Base-by-base conservation (phyloP, 2,113 vertebrate species). In the Rhynchopsitta pachyrhyncha region DNA sequence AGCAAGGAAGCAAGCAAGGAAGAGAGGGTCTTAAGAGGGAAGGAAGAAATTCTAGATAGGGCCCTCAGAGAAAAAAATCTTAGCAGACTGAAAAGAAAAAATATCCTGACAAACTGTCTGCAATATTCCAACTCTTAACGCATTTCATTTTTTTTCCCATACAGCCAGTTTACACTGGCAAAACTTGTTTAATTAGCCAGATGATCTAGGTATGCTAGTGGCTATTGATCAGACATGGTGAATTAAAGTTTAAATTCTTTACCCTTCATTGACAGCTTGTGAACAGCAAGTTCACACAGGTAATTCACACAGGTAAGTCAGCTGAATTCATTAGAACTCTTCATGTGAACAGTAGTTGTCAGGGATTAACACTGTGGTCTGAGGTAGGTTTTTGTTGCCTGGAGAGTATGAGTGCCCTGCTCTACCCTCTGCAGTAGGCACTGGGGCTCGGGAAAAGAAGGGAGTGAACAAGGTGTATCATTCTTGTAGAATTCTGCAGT, bases 381-480 rank as follows among this genome's bases (percentile, higher is more conserved):
- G 14, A 74, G 11, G 12, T 8, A 70, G 39, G 10, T 35, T 87
- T 81, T 84, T 66, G 3, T 46, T 93, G 20, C 50, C 20, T 33
- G 42, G 5, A 52, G 27, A 39, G 11, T n/a, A 23, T 13, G 24
- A 2, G 2, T 55, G 52, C 12, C 29, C 14, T 73, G 4, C 15
- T 69, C 4, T n/a, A 44, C 9, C 29, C 52, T 73, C 31, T 55
- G 22, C 13, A 55, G 37, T 6, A 47, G 18, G 15, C 25, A 64
- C 1, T 0, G 0, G 14, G 6, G 35, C 8, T 47, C 3, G 2
- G 50, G 27, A 67, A 29, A 37, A 68, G 47, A 67, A 59, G 6
- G 2, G 13, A 4, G 16, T 1, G 2, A 66, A 11, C 1, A 2
- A 59, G 23, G 8, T 2, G 0, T 22, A 13, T 39, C 3, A 9